Evolutionary conservation across 2,888 invertebrate genomes (phyloP).

Genomic region (Xanthia icteritia): DNA sequence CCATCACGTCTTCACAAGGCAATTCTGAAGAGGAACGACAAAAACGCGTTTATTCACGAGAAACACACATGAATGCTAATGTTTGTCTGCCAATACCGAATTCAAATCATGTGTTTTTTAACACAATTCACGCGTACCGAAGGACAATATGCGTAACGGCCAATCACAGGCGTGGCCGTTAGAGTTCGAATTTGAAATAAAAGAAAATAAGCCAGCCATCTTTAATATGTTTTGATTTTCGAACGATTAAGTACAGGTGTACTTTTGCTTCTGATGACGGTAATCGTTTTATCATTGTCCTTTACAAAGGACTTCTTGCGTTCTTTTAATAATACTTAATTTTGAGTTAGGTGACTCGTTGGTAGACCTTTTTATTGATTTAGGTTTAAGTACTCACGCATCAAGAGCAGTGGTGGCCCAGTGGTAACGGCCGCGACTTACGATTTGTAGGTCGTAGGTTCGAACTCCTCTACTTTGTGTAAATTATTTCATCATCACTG

Average conservation of each 20-base stretch:
- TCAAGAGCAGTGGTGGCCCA: background rate
- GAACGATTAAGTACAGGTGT: constrained; percentile 22
- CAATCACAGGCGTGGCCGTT: constrained; percentile 61
- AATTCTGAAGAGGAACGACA: constrained; percentile 84
- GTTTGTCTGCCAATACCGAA: constrained; percentile 78
- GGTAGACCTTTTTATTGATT: background rate
- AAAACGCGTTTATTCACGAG: constrained; percentile 83
- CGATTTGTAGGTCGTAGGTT: no score
- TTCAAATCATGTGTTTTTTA: constrained; percentile 81
- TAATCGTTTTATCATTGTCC: background rate
- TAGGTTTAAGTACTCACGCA: background rate
- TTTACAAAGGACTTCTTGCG: background rate
- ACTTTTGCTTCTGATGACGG: background rate
- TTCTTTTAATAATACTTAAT: background rate
- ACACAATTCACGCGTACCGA: constrained; percentile 78
- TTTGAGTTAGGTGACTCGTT: background rate
- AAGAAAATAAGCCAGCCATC: constrained; percentile 31
- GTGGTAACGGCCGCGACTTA: no score
- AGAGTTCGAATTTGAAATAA: constrained; percentile 55
- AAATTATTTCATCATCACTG: no score
- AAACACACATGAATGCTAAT: constrained; percentile 85
- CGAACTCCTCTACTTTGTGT: no score
- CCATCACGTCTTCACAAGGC: constrained; percentile 85
- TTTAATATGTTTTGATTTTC: constrained; percentile 27
- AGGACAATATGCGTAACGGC: constrained; percentile 79